Base-by-base conservation (phyloP, 2,113 vertebrate species). In the Protomyctophum bolini region DNA sequence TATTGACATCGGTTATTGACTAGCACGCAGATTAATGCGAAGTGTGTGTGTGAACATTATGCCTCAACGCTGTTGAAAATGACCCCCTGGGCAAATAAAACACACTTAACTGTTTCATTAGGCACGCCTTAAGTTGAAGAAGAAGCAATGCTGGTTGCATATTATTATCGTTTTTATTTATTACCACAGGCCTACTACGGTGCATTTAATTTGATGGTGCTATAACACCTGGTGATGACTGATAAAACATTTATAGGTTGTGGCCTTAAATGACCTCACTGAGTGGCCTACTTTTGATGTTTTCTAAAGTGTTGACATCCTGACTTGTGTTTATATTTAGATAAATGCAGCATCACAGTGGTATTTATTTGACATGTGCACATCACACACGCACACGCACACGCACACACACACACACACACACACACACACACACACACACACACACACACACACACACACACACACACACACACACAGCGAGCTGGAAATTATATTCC, bases 401-500 rank as follows among this genome's bases (percentile, higher is more conserved):
- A 41, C 33, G 5, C 33, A 28, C 54, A 41, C 33, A 41, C 33
- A 41, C 33, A 58, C 6, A 4, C 51, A 45, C 50, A 41, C 15
- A 41, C 33, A 41, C 33, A 41, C 33, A 41, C 33, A 6, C 33
- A 6, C 33, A 41, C 33, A 41, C 33, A 41, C 33, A 6, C 33
- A 41, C 33, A 6, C 33, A 41, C 33, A 41, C 33, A 41, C 33
- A 41, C 33, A 41, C 33, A 41, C 33, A 41, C 33, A 41, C 33
- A 41, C 33, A 41, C 33, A 41, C 8, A 8, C 11, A 6, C 65
- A 63, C 58, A 2, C 21, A 9, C 47, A 28, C 7, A 55, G 15
- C 41, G 58, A 10, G 49, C 57, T 83, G 87, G 89, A 92, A 91
- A 90, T 75, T 56, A 66, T 70, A 85, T 90, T 87, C 86, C 90